Conservation (phyloP, 2,113 vertebrate genomes). For the Brachyhypopomus occidentalis region DNA sequence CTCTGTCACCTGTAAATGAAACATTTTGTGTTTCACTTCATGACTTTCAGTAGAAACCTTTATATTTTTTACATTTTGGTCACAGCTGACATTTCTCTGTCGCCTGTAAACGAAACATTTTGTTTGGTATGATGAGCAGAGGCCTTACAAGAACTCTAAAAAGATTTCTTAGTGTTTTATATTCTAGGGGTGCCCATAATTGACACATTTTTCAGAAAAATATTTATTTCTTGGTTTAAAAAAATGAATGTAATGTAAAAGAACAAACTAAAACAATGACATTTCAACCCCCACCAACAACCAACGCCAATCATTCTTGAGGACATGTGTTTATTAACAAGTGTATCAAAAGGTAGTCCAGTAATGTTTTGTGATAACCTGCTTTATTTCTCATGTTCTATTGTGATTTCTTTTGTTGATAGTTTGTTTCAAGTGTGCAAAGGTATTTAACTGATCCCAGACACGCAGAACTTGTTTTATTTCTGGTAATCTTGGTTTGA, state of each 20-base stretch:
- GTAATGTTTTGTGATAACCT: not conserved
- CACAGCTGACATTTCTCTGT: too few species aligned
- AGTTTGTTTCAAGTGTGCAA: not conserved
- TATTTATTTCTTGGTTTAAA: constrained; percentile 6
- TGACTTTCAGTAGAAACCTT: too few species aligned
- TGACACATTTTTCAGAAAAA: not conserved
- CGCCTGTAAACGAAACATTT: too few species aligned
- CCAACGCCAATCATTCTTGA: not conserved
- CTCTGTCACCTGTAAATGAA: too few species aligned
- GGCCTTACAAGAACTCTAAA: too few species aligned
- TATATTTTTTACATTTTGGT: too few species aligned
- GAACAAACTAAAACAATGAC: not conserved
- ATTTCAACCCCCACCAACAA: not conserved
- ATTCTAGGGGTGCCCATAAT: too few species aligned
- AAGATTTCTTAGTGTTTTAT: too few species aligned
- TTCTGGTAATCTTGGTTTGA: not conserved
- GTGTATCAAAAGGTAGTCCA: not conserved
- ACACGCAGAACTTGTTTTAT: not conserved
- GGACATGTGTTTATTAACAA: not conserved
- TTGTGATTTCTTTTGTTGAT: not conserved
- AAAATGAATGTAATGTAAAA: not conserved
- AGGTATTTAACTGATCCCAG: not conserved
- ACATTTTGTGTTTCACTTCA: too few species aligned
- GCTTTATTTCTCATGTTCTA: not conserved
- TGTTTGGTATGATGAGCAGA: too few species aligned